Conservation (phyloP, 2,888 invertebrate genomes). For the Cheilosia variabilis region DNA sequence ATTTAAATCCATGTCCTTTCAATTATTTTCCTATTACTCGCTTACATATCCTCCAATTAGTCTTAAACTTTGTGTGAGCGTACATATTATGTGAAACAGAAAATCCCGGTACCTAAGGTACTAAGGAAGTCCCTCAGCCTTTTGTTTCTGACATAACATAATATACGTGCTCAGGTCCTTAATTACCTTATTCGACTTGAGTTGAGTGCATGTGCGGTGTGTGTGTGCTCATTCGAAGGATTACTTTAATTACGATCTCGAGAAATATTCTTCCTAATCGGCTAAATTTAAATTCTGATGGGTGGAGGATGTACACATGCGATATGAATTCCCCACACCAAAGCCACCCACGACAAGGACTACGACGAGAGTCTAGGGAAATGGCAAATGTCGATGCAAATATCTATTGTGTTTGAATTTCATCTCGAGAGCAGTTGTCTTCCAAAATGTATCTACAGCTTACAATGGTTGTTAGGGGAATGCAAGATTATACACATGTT, state of each 20-base stretch:
- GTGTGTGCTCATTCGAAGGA: slow-evolving; percentile 44
- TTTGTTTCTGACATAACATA: slow-evolving; percentile 31
- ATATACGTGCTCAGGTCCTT: slow-evolving; percentile 46
- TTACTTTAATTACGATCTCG: slow-evolving; percentile 71
- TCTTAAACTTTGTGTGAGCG: slow-evolving; percentile 20
- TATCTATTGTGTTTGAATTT: slow-evolving; percentile 55
- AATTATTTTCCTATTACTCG: slow-evolving; percentile 72
- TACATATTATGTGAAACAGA: slow-evolving; percentile 21
- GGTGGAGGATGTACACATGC: not conserved
- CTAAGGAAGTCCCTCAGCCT: slow-evolving; percentile 34
- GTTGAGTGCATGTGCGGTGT: slow-evolving; percentile 13
- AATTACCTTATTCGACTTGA: slow-evolving; percentile 63
- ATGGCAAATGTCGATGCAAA: slow-evolving; percentile 65
- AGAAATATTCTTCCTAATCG: slow-evolving; percentile 63
- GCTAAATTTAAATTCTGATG: slow-evolving; percentile 42
- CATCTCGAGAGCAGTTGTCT: slow-evolving; percentile 25
- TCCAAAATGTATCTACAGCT: slow-evolving; percentile 44
- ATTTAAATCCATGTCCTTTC: slow-evolving; percentile 72
- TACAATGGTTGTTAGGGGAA: slow-evolving; percentile 58
- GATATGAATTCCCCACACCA: not conserved
- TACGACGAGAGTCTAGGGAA: slow-evolving; percentile 25
- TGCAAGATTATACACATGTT: slow-evolving; percentile 33
- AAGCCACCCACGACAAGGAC: not conserved
- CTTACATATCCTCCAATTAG: slow-evolving; percentile 68
- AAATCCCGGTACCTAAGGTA: slow-evolving; percentile 54